A percentile compares a stretch with the other conserved stretches of the same genome.
These are phyloP conservation scores for Pemphredon lugubris DNA, from an alignment of 2,888 invertebrate genomes.

Conservation along the genomic window DNA sequence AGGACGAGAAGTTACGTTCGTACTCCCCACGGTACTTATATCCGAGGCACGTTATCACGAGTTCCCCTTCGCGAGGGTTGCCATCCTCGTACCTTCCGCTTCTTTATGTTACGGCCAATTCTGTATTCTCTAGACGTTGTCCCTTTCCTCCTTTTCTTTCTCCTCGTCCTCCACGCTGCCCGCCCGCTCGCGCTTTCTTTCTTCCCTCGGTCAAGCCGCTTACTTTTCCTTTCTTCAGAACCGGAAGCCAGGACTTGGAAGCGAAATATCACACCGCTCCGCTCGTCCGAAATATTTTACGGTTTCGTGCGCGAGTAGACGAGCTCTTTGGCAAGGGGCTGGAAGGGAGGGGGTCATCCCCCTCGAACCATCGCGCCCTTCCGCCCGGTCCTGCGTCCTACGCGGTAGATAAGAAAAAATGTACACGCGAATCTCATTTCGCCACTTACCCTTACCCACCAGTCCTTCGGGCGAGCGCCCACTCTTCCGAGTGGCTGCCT, in stretches of 20 bases:
- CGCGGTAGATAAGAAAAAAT: constrained; percentile 58
- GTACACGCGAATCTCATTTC: constrained; percentile 60
- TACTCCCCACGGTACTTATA: constrained; percentile 54
- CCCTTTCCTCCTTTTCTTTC: constrained; percentile 34
- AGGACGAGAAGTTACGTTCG: constrained; percentile 46
- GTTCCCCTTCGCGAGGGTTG: constrained; percentile 55
- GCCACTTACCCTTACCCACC: constrained; percentile 40
- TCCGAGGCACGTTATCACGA: constrained; percentile 62
- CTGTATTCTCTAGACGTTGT: constrained; percentile 65
- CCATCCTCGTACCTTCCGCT: constrained; percentile 60
- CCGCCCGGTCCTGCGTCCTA: constrained; percentile 9
- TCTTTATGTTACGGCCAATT: constrained; percentile 67
- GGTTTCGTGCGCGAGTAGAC: constrained; percentile 38
- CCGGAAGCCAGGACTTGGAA: constrained; percentile 37
- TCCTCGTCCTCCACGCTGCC: constrained; percentile 16
- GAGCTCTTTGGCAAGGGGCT: too few species aligned
- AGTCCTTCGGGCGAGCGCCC: constrained; percentile 2
- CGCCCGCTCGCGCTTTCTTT: background rate
- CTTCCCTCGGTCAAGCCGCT: constrained; percentile 35
- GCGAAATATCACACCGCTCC: constrained; percentile 42
- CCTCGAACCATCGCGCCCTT: constrained; percentile 13
- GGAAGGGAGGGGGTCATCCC: constrained; percentile 20
- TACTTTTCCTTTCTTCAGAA: constrained; percentile 48
- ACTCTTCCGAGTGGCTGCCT: background rate
- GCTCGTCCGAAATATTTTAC: constrained; percentile 55